These are phyloP conservation scores for Apostichopus japonicus DNA, from an alignment of 35 echinoderm and acorn worm species.

Conservation along the genomic window DNA sequence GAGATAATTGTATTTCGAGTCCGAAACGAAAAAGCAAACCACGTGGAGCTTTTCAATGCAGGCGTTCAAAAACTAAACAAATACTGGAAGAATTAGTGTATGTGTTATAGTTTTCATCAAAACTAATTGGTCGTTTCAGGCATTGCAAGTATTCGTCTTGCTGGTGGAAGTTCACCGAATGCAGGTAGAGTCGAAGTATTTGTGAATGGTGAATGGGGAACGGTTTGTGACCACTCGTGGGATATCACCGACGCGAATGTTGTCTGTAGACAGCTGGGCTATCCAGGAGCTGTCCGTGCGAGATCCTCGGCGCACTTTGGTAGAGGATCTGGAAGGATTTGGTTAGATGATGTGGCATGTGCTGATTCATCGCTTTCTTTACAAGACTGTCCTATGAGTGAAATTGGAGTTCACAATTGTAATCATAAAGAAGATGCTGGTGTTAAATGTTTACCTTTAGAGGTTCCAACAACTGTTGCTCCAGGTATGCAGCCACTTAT, in stretches of 20 bases:
- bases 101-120: too few species aligned
- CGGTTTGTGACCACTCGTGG: background rate
- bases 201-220: constrained; percentile 35
- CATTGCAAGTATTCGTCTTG: too few species aligned
- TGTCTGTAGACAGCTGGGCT: constrained; percentile 7
- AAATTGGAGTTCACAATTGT: constrained; percentile 63
- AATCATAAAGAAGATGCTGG: constrained; percentile 58
- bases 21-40: too few species aligned
- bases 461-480: too few species aligned
- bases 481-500: too few species aligned
- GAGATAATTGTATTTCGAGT: too few species aligned
- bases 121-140: too few species aligned
- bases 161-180: background rate
- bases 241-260: background rate
- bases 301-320: constrained; percentile 40
- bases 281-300: background rate
- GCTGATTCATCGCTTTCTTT: constrained; percentile 42
- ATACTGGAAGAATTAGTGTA: too few species aligned
- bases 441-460: background rate
- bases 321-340: constrained; percentile 42
- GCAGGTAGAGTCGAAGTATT: constrained; percentile 23
- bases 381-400: constrained; percentile 54
- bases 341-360: constrained; percentile 63
- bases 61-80: too few species aligned
- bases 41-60: too few species aligned